Evolutionary conservation across 92 coral and sea anemone genomes (phyloP).

Genomic region (Muricea muricata): DNA sequence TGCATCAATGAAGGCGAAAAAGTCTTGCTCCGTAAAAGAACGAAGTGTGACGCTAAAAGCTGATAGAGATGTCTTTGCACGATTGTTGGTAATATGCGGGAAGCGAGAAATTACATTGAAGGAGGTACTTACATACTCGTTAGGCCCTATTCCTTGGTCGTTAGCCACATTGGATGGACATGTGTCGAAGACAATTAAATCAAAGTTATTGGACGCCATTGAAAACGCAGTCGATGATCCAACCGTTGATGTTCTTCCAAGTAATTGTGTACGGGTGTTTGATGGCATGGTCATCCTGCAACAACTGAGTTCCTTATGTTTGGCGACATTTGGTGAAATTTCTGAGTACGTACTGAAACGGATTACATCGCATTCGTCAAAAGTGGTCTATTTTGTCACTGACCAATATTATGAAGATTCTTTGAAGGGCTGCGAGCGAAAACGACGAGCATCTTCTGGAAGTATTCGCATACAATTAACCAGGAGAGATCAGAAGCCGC

Average conservation of each 20-base stretch:
- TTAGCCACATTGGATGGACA: slow-evolving; percentile 18
- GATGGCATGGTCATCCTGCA: slow-evolving; percentile 35
- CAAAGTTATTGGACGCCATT: slow-evolving; percentile 24
- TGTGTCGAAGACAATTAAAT: slow-evolving; percentile 7
- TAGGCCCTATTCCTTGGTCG: slow-evolving; percentile 36
- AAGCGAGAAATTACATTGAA: slow-evolving; percentile 21
- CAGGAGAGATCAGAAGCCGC: slow-evolving; percentile 18
- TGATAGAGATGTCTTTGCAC: slow-evolving; percentile 32
- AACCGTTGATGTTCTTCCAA: not conserved
- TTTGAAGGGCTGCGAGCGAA: slow-evolving; percentile 1
- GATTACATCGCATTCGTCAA: not conserved
- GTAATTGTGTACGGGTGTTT: slow-evolving; percentile 17
- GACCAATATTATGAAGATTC: slow-evolving; percentile 4
- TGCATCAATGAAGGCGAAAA: slow-evolving; percentile 1
- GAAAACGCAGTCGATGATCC: slow-evolving; percentile 27
- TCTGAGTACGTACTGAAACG: slow-evolving; percentile 3
- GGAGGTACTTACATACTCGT: slow-evolving; percentile 6
- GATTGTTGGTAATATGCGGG: slow-evolving; percentile 14
- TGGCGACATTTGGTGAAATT: slow-evolving; percentile 31
- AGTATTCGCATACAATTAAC: not conserved
- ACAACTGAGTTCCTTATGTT: not conserved
- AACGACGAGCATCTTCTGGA: slow-evolving; percentile 9
- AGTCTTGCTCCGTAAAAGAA: not conserved
- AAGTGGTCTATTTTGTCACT: slow-evolving; percentile 21
- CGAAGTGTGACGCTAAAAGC: slow-evolving; percentile 15